A percentile compares a stretch with the other conserved stretches of the same genome.
phyloP scores from a whole-genome alignment of 2,113 vertebrate species.

The Dolichallabes microphthalmus region DNA sequence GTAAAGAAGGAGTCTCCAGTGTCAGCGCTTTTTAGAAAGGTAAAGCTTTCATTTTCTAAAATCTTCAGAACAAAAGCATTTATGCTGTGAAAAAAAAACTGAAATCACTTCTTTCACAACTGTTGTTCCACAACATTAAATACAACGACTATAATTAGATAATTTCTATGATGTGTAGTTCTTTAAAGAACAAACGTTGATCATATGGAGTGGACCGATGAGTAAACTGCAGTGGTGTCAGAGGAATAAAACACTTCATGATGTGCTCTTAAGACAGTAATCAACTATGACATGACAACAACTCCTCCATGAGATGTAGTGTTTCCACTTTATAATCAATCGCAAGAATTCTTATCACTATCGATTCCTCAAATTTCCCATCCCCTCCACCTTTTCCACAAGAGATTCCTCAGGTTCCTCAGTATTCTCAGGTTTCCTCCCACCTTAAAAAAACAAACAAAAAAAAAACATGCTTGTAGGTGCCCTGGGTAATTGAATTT shows the following conservation, averaged over 20 bases:
- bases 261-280: neutral
- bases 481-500: neutral
- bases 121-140: neutral
- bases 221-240: neutral
- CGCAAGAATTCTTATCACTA: neutral
- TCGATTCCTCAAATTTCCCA: neutral
- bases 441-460: no score
- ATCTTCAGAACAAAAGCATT: neutral
- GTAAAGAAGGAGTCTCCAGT: neutral
- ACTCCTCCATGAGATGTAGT: neutral
- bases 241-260: neutral
- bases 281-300: neutral
- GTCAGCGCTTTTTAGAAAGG: neutral
- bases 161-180: neutral
- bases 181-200: neutral
- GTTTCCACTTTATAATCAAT: neutral
- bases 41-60: neutral
- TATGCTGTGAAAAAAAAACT: neutral
- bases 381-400: neutral
- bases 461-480: neutral
- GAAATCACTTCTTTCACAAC: no score
- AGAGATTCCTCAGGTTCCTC: neutral
- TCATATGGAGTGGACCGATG: neutral
- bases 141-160: neutral
- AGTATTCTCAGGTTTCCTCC: neutral